These are phyloP conservation scores for Corythaeola cristata DNA, from an alignment of 2,113 vertebrate genomes.

Conservation along the genomic window DNA sequence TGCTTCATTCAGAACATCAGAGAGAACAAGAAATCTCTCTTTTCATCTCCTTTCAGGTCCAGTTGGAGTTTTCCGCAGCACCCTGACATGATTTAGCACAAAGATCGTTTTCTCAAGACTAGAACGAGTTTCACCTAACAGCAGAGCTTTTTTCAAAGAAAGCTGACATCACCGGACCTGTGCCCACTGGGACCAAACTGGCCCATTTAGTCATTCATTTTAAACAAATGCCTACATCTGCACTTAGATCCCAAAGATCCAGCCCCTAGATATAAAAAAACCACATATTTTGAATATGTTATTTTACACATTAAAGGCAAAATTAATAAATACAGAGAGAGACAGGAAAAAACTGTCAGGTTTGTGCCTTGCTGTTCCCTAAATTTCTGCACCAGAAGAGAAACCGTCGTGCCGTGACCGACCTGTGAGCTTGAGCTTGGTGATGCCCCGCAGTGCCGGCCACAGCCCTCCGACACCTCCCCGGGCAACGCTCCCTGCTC, in stretches of 20 bases:
- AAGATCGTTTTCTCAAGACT: background rate
- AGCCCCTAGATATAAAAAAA: background rate
- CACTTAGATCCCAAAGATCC: background rate
- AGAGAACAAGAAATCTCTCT: background rate
- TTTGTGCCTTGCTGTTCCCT: background rate
- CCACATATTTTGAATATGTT: background rate
- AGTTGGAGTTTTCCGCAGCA: background rate
- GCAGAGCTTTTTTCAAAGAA: background rate
- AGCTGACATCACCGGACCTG: background rate
- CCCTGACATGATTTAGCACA: background rate
- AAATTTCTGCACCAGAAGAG: background rate
- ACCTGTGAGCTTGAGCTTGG: background rate
- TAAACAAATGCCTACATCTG: background rate
- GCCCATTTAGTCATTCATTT: background rate
- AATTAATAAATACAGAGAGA: background rate
- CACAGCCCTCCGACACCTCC: background rate
- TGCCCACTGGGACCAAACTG: background rate
- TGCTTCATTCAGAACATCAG: background rate
- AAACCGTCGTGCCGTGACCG: fast-evolving
- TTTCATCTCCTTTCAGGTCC: background rate
- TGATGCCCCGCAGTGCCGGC: background rate
- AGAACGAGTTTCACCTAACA: background rate
- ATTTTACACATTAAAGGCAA: background rate
- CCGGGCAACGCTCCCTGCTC: background rate
- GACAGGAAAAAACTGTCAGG: background rate